These are phyloP conservation scores for Pseudococcus viburni DNA, from an alignment of 2,888 invertebrate genomes.

Conservation along the genomic window DNA sequence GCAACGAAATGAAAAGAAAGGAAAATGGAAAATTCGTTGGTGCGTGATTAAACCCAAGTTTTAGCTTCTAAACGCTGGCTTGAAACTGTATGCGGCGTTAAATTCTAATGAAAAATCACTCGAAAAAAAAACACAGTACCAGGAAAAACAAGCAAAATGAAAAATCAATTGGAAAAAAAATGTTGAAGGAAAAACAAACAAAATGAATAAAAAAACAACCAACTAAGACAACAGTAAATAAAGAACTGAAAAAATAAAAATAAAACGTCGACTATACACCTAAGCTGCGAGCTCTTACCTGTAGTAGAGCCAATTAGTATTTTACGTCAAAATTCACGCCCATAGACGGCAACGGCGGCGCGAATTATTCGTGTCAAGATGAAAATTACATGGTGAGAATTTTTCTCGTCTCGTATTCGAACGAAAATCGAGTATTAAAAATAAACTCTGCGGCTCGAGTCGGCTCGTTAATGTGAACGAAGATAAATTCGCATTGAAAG, in stretches of 20 bases:
- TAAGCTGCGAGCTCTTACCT: neutral
- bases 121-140: conserved; percentile 61
- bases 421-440: neutral
- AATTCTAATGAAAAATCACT: conserved; percentile 67
- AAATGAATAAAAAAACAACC: conserved; percentile 58
- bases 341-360: neutral
- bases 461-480: neutral
- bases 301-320: conserved; percentile 33
- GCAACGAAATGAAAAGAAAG: conserved; percentile 66
- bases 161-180: conserved; percentile 66
- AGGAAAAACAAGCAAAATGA: conserved; percentile 66
- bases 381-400: neutral
- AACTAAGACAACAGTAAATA: conserved; percentile 55
- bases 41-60: conserved; percentile 66
- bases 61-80: conserved; percentile 66
- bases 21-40: conserved; percentile 67
- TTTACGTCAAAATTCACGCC: conserved; percentile 41
- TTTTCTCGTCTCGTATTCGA: neutral
- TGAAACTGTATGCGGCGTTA: conserved; percentile 66
- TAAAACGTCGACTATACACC: conserved; percentile 25
- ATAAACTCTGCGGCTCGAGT: neutral
- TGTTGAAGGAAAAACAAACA: conserved; percentile 56
- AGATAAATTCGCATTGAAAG: neutral
- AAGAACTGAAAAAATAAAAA: conserved; percentile 47
- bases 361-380: conserved; percentile 49